These are phyloP conservation scores for Podarcis muralis DNA, from an alignment of 2,113 vertebrate genomes.

Conservation along the genomic window DNA sequence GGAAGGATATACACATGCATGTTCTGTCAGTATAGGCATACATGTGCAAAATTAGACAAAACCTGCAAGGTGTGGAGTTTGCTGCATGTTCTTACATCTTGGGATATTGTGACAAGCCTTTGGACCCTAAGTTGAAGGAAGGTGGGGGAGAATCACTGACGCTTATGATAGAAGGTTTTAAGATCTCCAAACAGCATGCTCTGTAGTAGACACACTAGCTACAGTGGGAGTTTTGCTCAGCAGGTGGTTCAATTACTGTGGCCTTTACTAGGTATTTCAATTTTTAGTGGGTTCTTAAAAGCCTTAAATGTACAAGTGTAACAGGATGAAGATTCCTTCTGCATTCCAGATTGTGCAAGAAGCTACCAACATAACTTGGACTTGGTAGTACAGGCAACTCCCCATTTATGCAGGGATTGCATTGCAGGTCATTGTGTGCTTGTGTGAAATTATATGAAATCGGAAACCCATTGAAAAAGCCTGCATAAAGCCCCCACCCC, in stretches of 20 bases:
- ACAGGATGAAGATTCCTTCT: neutral
- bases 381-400: neutral
- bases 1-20: neutral
- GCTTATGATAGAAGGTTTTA: neutral
- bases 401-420: too few relatives aligned
- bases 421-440: too few relatives aligned
- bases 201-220: neutral
- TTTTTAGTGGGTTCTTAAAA: neutral
- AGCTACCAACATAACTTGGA: neutral
- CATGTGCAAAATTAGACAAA: neutral
- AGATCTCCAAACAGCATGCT: neutral
- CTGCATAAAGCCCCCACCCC: too few relatives aligned
- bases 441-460: neutral
- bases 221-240: neutral
- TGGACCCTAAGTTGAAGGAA: neutral
- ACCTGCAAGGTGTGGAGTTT: neutral
- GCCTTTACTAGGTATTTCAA: neutral
- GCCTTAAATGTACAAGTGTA: neutral
- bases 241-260: neutral
- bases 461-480: neutral
- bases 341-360: neutral
- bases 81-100: neutral
- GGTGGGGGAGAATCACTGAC: neutral
- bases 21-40: neutral
- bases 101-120: neutral